Percentiles rank a stretch among this genome's conserved stretches.
Conservation (phyloP, 2,113 vertebrate genomes). For the Paratilapia polleni region DNA sequence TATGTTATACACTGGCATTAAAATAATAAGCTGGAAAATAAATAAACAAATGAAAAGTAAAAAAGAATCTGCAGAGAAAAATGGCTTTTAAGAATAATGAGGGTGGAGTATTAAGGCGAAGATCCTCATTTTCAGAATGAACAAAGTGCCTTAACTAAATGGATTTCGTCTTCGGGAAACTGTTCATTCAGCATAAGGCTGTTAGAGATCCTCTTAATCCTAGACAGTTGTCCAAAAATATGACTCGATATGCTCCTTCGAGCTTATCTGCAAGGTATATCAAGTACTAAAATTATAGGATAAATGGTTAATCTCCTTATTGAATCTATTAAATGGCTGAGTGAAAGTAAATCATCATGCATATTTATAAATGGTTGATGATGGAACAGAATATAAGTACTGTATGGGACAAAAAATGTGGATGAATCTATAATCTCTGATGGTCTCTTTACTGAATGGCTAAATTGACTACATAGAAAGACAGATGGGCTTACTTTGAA, state of each 20-base stretch:
- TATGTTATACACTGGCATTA: not conserved
- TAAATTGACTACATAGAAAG: not conserved
- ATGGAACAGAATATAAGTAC: not conserved
- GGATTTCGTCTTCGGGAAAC: constrained; percentile 50
- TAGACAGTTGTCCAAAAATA: not conserved
- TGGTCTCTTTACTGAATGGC: not conserved
- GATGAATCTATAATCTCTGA: constrained; percentile 19
- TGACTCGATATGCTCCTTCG: not conserved
- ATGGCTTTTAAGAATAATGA: constrained; percentile 9
- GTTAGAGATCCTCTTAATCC: not conserved
- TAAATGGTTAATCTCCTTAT: constrained; percentile 5
- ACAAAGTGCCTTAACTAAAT: constrained; percentile 48
- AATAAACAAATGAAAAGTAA: not conserved
- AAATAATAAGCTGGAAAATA: not conserved
- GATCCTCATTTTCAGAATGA: constrained; percentile 25
- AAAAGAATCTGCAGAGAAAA: constrained; percentile 4
- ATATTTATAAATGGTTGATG: constrained; percentile 18
- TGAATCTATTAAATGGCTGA: constrained; percentile 17
- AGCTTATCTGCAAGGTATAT: not conserved
- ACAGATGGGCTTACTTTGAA: constrained; percentile 10
- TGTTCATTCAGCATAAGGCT: constrained; percentile 7
- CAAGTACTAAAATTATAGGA: not conserved
- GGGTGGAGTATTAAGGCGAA: constrained; percentile 19
- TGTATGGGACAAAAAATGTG: not conserved
- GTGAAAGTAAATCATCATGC: not conserved